phyloP scores from a whole-genome alignment of 2,113 vertebrate species.

The Mormyrus lacerda region DNA sequence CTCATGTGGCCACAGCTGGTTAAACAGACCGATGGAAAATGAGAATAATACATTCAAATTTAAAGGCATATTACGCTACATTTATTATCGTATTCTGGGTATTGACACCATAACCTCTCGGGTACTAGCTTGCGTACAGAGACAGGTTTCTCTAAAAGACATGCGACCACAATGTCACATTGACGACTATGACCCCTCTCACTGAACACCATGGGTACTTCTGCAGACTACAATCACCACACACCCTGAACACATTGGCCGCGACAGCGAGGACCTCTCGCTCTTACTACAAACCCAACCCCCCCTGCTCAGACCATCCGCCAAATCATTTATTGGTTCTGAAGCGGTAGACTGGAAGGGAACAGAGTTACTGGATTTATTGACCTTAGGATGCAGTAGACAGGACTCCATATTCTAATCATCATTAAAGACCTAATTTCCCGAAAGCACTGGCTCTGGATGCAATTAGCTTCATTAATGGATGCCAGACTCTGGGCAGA shows the following conservation, averaged over 20 bases:
- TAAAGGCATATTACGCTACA: neutral
- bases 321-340: neutral
- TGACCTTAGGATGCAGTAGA: neutral
- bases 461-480: constrained; percentile 28
- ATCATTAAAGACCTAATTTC: constrained; percentile 16
- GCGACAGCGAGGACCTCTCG: neutral
- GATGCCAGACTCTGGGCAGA: constrained; percentile 25
- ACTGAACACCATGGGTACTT: neutral
- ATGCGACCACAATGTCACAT: neutral
- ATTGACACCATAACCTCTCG: neutral
- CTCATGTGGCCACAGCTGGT: neutral
- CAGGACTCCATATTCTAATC: neutral
- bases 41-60: neutral
- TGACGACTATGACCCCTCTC: neutral
- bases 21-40: neutral
- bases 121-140: neutral
- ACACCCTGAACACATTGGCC: neutral
- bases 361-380: neutral
- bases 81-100: neutral
- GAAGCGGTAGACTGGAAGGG: neutral
- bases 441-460: constrained; percentile 13
- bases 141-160: neutral
- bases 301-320: neutral
- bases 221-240: neutral
- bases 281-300: neutral